phyloP scores from a whole-genome alignment of 1,140 invertebrate genomes.

The Drosophila chauvacae region DNA sequence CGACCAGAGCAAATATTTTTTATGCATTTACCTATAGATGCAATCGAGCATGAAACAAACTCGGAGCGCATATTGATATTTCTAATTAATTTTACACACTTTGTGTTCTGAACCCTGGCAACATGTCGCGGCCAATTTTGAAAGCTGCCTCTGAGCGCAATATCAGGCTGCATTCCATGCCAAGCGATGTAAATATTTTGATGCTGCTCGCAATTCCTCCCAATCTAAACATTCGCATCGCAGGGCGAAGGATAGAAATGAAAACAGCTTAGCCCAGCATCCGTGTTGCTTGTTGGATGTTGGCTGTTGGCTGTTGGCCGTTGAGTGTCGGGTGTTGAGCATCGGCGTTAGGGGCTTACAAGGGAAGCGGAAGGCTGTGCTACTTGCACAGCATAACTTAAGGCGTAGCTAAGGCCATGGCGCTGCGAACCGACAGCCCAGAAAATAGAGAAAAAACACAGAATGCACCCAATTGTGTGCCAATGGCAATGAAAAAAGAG shows the following conservation, averaged over 20 bases:
- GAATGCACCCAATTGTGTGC: constrained; percentile 68
- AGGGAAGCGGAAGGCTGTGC: constrained; percentile 17
- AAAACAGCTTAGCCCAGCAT: constrained; percentile 55
- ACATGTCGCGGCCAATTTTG: constrained; percentile 33
- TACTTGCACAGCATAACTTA: constrained; percentile 72
- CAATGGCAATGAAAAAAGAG: constrained; percentile 53
- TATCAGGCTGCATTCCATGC: constrained; percentile 43
- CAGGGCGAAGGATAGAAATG: constrained; percentile 55
- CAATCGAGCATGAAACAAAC: constrained; percentile 36
- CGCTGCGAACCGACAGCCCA: constrained; percentile 35
- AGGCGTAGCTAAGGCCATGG: constrained; percentile 63
- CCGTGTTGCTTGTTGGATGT: constrained; percentile 25
- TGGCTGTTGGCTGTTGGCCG: constrained; percentile 7
- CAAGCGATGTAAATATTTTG: constrained; percentile 68
- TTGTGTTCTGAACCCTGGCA: constrained; percentile 16
- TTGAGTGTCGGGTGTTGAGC: not conserved
- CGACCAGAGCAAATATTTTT: constrained; percentile 47
- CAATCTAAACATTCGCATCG: constrained; percentile 77
- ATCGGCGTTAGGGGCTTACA: constrained; percentile 1
- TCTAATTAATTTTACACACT: constrained; percentile 53
- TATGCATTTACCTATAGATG: not conserved
- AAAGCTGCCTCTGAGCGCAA: constrained; percentile 4
- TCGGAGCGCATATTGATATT: constrained; percentile 48
- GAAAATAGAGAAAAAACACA: constrained; percentile 21
- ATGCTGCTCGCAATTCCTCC: constrained; percentile 76